Evolutionary conservation across 2,113 vertebrate species (phyloP).

Genomic region (Phylloscopus trochilus): DNA sequence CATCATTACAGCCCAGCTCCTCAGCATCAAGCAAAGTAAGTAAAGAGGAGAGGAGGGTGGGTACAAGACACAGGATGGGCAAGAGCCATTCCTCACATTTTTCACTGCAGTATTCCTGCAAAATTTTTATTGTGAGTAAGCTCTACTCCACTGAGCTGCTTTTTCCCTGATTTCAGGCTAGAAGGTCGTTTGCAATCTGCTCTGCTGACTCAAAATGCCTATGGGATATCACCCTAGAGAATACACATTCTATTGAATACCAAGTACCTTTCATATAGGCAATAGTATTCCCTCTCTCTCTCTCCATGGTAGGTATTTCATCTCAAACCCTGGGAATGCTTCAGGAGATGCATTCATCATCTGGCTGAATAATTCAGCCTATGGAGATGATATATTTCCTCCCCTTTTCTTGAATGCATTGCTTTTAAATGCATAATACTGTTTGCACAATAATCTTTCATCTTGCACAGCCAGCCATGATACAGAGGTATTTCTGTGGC

Average conservation of each 20-base stretch:
- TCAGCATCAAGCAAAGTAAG: background rate
- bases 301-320: background rate
- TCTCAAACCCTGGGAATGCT: background rate
- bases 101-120: background rate
- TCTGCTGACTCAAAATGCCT: background rate
- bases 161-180: background rate
- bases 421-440: background rate
- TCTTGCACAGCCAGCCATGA: background rate
- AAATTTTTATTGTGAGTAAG: background rate
- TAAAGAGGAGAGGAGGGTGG: background rate
- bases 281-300: background rate
- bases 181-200: background rate
- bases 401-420: background rate
- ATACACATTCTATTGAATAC: background rate
- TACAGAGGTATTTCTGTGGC: background rate
- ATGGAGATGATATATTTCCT: background rate
- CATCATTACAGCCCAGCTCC: background rate
- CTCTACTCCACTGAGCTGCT: background rate
- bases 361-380: background rate
- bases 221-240: background rate
- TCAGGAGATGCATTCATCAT: background rate
- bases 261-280: background rate
- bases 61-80: background rate
- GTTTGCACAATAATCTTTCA: background rate
- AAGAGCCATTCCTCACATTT: background rate